Base-by-base conservation (phyloP, 2,888 invertebrate genomes). In the Pachydiplax longipennis region DNA sequence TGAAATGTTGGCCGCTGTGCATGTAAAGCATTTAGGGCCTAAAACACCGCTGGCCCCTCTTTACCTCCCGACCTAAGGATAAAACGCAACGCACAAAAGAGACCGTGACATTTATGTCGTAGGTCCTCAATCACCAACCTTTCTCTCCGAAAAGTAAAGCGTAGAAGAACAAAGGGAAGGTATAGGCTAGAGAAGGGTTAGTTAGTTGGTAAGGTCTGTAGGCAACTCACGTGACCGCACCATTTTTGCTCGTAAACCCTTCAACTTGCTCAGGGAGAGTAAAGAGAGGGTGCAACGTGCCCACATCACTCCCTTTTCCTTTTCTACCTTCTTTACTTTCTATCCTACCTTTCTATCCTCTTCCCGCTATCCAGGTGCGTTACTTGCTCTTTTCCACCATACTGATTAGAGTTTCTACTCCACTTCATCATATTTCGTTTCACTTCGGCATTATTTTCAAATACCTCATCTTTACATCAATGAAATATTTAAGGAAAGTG, bases 171-270 rank as follows among this genome's bases (percentile, higher is more conserved):
- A 87, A 61, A 87, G 37, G 73, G 12, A 73, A 73, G 31, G 73
- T 31, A 31, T 73, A 6, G 5, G 31, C 31, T 73, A 87, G 87
- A 37, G 82, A 37, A 58, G 87, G 87, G 61, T 25, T 53, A 83
- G 83, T 87, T 87, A 87, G 87, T 87, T 65, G 58, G 53, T n/a
- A n/a, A 35, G 65, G 87, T 65, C 87, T 10, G 61, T 37, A 37
- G 10, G 87, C 61, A 87, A 37, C 37, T 87, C 87, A 61, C 83
- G 35, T 37, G 61, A 87, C 58, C 87, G 58, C 35, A 31, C 87
- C 37, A 22, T 61, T 22, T 61, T 61, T 65, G 87, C 87, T 87
- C 87, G 87, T 87, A 87, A 87, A 87, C 87, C 82, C 48, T 83
- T 83, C 82, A 83, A 25, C 31, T 48, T 83, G 82, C 82, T 31